These are phyloP conservation scores for Sciaenops ocellatus DNA, from an alignment of 2,797 vertebrate species.

Conservation along the genomic window DNA sequence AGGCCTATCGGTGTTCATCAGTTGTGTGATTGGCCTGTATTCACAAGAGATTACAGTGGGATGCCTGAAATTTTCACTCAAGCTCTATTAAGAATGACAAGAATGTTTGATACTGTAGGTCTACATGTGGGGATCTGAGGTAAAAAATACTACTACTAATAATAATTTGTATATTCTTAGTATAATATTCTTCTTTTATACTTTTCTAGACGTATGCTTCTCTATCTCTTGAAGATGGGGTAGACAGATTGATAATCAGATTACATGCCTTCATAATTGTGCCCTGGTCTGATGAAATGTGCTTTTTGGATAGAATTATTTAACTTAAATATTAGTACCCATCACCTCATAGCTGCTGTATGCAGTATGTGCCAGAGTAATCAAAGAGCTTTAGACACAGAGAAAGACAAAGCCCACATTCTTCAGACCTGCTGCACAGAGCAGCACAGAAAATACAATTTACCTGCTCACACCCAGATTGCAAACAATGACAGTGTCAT, in stretches of 20 bases:
- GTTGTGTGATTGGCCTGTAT: slow-evolving; percentile 59
- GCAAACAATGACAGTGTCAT: background rate
- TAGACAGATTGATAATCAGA: background rate
- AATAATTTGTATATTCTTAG: background rate
- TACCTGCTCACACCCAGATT: background rate
- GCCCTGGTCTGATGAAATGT: background rate
- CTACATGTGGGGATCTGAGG: slow-evolving; percentile 23
- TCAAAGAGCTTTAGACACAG: background rate
- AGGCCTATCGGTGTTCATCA: slow-evolving; percentile 40
- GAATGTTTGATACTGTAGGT: background rate
- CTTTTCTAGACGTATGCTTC: background rate
- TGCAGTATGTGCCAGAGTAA: slow-evolving; percentile 1
- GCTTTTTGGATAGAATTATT: slow-evolving; percentile 7
- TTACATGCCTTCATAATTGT: slow-evolving; percentile 14
- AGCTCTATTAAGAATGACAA: slow-evolving; percentile 37
- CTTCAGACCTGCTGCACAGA: background rate
- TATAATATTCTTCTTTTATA: background rate
- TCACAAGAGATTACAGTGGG: slow-evolving; percentile 59
- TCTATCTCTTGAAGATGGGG: background rate
- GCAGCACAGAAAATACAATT: background rate
- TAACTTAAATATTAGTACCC: background rate
- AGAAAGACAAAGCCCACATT: background rate
- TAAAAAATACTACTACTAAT: background rate
- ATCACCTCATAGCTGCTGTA: background rate
- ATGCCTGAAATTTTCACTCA: slow-evolving; percentile 36